A percentile compares a stretch with the other conserved stretches of the same genome.
These are phyloP conservation scores for Karalla daura DNA, from an alignment of 2,797 vertebrate species.

Conservation along the genomic window DNA sequence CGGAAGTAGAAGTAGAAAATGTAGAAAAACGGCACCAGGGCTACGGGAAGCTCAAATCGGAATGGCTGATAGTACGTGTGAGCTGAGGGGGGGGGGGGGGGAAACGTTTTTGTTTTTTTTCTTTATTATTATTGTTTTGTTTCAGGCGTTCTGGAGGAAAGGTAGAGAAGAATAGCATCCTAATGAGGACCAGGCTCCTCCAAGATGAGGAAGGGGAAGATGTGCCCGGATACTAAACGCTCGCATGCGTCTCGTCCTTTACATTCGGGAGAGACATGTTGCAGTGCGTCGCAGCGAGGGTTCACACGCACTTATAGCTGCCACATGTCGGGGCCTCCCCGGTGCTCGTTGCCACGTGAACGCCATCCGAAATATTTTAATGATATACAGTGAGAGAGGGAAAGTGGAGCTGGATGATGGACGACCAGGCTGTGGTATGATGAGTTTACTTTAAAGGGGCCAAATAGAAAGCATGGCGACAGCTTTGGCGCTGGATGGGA, in stretches of 20 bases:
- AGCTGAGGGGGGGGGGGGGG: conserved; percentile 34
- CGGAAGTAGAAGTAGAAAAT: conserved; percentile 33
- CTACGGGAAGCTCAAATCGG: conserved; percentile 9
- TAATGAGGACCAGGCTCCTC: conserved; percentile 75
- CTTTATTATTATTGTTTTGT: conserved; percentile 36
- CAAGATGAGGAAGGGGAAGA: conserved; percentile 23
- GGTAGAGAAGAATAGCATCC: conserved; percentile 54
- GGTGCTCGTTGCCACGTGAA: conserved; percentile 52
- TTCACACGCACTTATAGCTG: conserved; percentile 47
- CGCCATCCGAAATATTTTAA: conserved; percentile 24
- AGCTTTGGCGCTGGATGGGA: conserved; percentile 3
- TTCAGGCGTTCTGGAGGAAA: conserved; percentile 56
- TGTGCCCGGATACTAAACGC: no score
- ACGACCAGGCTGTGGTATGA: not conserved
- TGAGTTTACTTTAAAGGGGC: conserved; percentile 30
- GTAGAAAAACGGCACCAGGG: conserved; percentile 25
- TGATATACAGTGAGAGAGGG: conserved; percentile 2
- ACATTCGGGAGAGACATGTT: conserved; percentile 38
- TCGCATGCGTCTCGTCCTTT: conserved; percentile 51
- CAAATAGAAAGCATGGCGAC: conserved; percentile 30
- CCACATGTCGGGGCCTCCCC: conserved; percentile 45
- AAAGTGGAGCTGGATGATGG: conserved; percentile 3
- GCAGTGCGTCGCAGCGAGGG: conserved; percentile 2
- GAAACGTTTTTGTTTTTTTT: conserved; percentile 18
- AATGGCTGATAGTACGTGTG: conserved; percentile 24